phyloP scores from a whole-genome alignment of 2,113 vertebrate species.

The Anser cygnoides region DNA sequence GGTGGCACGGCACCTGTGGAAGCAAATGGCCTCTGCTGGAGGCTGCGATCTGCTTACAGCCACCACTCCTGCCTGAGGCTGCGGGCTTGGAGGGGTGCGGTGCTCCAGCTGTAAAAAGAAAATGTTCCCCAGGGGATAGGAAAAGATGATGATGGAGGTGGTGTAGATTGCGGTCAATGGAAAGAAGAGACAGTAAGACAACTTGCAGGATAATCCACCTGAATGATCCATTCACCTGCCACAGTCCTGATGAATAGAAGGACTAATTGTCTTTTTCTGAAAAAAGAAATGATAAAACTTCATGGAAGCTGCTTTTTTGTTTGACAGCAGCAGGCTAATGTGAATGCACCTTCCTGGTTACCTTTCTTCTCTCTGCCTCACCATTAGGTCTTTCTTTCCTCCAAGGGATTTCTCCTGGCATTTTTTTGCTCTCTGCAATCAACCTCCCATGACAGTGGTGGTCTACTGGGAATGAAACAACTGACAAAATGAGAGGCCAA shows the following conservation, averaged over 20 bases:
- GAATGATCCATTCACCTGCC: not conserved
- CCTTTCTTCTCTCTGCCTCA: not conserved
- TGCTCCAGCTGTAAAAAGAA: not conserved
- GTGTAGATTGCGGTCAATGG: not conserved
- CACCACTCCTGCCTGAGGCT: not conserved
- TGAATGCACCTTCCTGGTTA: not conserved
- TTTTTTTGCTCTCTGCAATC: not conserved
- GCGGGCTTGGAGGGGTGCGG: not conserved
- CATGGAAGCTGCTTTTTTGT: accelerated
- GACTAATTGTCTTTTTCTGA: not conserved
- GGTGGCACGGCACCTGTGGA: not conserved
- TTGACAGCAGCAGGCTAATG: not conserved
- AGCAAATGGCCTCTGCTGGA: not conserved
- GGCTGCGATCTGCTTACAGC: not conserved
- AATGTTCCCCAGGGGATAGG: not conserved
- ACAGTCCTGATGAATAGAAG: not conserved
- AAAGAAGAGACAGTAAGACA: not conserved
- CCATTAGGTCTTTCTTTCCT: not conserved
- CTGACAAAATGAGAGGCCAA: not conserved
- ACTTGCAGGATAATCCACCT: not conserved
- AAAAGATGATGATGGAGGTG: not conserved
- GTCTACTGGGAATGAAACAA: not conserved
- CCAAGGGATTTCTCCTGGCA: not conserved
- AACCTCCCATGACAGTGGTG: accelerated
- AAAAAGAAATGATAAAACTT: not conserved